Conservation (phyloP, 2,797 vertebrate species). For the Enteromius treurensis region DNA sequence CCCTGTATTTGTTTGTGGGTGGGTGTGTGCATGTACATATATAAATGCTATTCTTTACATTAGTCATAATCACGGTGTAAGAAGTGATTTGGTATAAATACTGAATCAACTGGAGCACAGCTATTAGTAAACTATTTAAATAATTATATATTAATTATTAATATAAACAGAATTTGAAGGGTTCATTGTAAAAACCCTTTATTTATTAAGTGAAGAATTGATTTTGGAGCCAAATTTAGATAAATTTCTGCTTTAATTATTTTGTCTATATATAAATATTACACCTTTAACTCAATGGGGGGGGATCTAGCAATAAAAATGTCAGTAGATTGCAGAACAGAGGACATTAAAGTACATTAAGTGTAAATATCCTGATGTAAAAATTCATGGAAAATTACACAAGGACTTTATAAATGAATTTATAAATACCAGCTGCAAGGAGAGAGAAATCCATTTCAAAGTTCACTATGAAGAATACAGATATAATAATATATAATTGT, state of each 20-base stretch:
- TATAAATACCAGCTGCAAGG: not conserved
- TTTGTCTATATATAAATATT: not conserved
- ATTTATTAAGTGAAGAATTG: not conserved
- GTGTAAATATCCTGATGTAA: not conserved
- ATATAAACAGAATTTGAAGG: not conserved
- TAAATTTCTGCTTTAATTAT: not conserved
- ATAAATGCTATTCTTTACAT: not conserved
- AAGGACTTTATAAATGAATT: not conserved
- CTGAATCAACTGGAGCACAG: not conserved
- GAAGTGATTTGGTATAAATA: not conserved
- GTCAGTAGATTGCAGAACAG: not conserved
- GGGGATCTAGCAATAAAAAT: not conserved
- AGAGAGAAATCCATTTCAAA: not conserved
- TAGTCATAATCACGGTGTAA: not conserved
- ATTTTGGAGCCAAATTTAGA: not conserved
- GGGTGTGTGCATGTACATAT: not conserved
- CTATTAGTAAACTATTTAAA: not conserved
- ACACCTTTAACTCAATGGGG: not conserved
- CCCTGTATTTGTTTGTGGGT: not conserved
- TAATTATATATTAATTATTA: not conserved
- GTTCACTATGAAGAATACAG: not conserved
- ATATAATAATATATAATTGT: not conserved
- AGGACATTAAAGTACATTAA: not conserved
- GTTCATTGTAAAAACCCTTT: not conserved
- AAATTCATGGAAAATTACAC: not conserved